Evolutionary conservation across 2,888 invertebrate genomes (phyloP), one percentile per base, ranked within the genome.

Genomic region (Barypeithes pellucidus): DNA sequence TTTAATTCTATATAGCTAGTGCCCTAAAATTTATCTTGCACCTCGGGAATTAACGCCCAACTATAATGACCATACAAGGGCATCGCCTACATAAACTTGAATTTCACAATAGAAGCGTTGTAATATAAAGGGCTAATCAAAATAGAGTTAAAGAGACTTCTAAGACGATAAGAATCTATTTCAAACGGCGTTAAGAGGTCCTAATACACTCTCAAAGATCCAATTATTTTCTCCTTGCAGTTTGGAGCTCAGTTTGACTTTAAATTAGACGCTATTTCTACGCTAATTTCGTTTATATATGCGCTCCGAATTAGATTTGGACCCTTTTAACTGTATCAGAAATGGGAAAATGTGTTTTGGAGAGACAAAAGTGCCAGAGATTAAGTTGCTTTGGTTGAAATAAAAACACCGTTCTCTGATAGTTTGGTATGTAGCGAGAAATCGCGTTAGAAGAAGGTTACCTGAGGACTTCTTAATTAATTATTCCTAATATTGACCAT

Each of bases 251-350:
- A 65, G 63, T 75, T 75, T 81, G 80, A 78, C 79, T 79, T 76
- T 80, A 81, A 83, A 83, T 83, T 83, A 83, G 81, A 80, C 79
- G 82, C 81, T 80, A 83, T 83, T 83, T 80, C 82, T 81, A 81
- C 71, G 83, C 82, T 82, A 82, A 83, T 83, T 81, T 79, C 69
- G 68, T 73, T 72, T 76, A 73, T 75, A 68, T 72, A 65, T 71
- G 52, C 72, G 61, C 73, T 76, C 66, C 76, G 79, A 80, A 81
- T 81, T 80, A 80, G 80, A 81, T 77, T 77, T 77, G 41, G 70
- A 77, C 79, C 77, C 79, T 77, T 77, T 76, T 77, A 68, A 69
- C 59, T 47, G 66, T 59, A n/a, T 36, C 54, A 36, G 54, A 57
- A 57, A 57, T 33, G 33, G 18, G 33, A 57, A 57, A 57, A 33